Conservation (phyloP, 2,113 vertebrate species). For the Podiceps cristatus region DNA sequence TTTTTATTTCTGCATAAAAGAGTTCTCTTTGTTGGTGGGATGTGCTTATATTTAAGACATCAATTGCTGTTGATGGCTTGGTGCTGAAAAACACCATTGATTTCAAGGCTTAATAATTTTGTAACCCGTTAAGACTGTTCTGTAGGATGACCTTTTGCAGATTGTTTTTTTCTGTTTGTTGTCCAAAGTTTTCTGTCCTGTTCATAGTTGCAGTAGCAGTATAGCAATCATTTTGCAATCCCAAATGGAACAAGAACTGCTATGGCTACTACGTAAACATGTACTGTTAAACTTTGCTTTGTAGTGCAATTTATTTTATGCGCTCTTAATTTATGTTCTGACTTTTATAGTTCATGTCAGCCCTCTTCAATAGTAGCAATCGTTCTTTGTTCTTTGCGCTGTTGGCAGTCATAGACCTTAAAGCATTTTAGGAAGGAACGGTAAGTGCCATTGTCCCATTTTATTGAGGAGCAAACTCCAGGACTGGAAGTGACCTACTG, state of each 20-base stretch:
- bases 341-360: neutral
- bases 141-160: neutral
- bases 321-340: neutral
- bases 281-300: neutral
- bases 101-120: neutral
- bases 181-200: neutral
- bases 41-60: neutral
- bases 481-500: neutral
- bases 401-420: neutral
- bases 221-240: neutral
- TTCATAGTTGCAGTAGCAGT: neutral
- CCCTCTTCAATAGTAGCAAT: neutral
- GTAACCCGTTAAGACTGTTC: neutral
- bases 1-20: neutral
- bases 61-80: neutral
- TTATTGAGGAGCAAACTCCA: neutral
- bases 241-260: neutral
- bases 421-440: neutral
- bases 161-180: neutral
- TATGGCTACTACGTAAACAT: neutral
- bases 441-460: constrained; percentile 7
- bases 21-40: neutral
- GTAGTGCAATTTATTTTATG: neutral
- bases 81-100: neutral
- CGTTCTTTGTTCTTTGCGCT: neutral